Evolutionary conservation across 2,888 invertebrate genomes (phyloP).

Genomic region (Lysandra coridon): DNA sequence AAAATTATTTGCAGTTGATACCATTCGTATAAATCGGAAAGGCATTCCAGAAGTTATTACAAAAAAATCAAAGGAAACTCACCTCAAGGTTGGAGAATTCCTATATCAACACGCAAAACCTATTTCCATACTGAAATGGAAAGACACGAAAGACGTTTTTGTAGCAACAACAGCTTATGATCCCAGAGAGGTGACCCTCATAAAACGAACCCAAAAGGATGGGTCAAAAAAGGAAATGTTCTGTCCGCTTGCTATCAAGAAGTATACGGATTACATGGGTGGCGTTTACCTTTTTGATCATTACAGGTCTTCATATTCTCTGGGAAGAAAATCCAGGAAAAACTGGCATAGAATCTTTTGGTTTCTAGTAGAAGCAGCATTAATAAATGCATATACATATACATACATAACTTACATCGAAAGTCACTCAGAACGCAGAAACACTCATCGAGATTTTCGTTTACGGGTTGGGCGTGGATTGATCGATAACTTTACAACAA

Average conservation of each 20-base stretch:
- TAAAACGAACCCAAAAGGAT: constrained; percentile 42
- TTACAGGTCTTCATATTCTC: constrained; percentile 30
- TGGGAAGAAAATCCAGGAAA: constrained; percentile 37
- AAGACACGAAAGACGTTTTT: not conserved
- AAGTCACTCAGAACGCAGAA: constrained; percentile 37
- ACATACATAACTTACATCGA: constrained; percentile 44
- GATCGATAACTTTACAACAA: constrained; percentile 37
- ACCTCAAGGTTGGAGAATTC: constrained; percentile 25
- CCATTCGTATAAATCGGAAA: constrained; percentile 18
- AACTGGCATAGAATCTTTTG: constrained; percentile 39
- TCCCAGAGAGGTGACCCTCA: constrained; percentile 35
- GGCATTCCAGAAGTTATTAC: constrained; percentile 15
- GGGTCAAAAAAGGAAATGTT: constrained; percentile 38
- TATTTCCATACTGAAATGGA: constrained; percentile 34
- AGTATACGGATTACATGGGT: constrained; percentile 42
- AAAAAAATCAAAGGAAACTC: constrained; percentile 21
- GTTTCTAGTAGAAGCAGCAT: constrained; percentile 32
- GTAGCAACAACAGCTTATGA: constrained; percentile 35
- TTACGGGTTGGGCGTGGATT: constrained; percentile 40
- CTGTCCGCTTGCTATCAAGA: constrained; percentile 39
- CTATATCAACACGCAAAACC: constrained; percentile 29
- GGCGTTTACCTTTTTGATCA: constrained; percentile 37
- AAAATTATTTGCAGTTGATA: too few relatives aligned
- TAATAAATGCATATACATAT: constrained; percentile 32
- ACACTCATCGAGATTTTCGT: constrained; percentile 40